phyloP scores from a whole-genome alignment of 1,140 invertebrate genomes.

The Hypothenemus hampei region DNA sequence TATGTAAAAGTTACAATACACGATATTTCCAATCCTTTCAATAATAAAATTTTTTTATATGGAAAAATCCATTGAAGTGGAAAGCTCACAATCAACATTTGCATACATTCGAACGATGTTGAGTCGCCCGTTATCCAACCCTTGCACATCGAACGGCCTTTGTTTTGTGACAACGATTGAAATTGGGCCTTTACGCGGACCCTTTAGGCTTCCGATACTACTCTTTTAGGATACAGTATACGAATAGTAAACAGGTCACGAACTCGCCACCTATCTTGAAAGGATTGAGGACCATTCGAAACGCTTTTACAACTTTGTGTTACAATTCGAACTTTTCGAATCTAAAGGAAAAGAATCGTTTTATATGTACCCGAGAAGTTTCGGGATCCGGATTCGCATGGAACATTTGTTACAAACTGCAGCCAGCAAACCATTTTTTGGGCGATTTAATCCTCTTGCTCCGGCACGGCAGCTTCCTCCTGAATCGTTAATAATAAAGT shows the following conservation, averaged over 20 bases:
- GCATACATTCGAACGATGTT: neutral
- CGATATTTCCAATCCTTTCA: no score
- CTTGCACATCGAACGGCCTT: neutral
- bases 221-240: no score
- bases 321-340: no score
- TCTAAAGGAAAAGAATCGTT: neutral
- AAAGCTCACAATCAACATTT: neutral
- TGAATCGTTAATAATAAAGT: slow-evolving; percentile 29
- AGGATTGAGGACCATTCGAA: no score
- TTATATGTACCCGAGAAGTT: slow-evolving; percentile 1
- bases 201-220: neutral
- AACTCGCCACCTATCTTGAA: no score
- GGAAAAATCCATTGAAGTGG: no score
- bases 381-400: neutral
- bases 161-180: neutral
- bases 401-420: neutral
- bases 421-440: neutral
- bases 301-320: no score
- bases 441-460: slow-evolving; percentile 27
- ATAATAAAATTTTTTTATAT: no score
- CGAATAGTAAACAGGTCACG: no score
- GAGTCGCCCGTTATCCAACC: neutral
- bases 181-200: neutral
- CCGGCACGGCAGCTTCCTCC: no score
- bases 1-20: no score